Conservation (phyloP, 1,140 invertebrate genomes). For the Brachionus angularis region DNA sequence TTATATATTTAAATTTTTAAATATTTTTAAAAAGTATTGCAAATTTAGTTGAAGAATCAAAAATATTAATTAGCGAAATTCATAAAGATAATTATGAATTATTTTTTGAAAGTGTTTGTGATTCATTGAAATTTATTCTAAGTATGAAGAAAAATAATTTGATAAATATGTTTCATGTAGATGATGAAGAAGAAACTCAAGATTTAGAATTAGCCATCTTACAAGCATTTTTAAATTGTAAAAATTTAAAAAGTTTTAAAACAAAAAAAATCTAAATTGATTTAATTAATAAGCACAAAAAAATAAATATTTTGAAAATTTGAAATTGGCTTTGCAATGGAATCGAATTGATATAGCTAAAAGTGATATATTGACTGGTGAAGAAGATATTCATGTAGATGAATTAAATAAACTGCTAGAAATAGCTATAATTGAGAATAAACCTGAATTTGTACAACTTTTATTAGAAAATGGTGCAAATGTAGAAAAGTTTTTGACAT, state of each 20-base stretch:
- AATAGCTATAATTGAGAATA: conserved; percentile 24
- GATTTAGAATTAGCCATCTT: conserved; percentile 33
- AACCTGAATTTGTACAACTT: conserved; percentile 29
- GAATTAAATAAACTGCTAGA: conserved; percentile 52
- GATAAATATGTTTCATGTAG: conserved; percentile 25
- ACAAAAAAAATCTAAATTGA: background rate
- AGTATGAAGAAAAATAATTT: background rate
- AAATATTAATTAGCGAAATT: background rate
- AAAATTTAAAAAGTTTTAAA: background rate
- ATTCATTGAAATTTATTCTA: background rate
- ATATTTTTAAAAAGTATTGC: too few relatives aligned
- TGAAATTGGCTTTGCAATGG: conserved; percentile 46
- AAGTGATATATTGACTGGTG: conserved; percentile 42
- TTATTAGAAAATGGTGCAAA: conserved; percentile 28
- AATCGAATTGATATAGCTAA: conserved; percentile 44
- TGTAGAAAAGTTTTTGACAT: background rate
- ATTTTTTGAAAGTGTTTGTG: too few relatives aligned
- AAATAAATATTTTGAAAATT: conserved; percentile 37
- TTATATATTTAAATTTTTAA: too few relatives aligned
- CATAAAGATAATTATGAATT: background rate
- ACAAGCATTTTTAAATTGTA: conserved; percentile 32
- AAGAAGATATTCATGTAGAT: conserved; percentile 38
- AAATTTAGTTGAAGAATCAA: background rate
- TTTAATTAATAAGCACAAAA: background rate
- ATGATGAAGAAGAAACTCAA: background rate